Base-by-base conservation (phyloP, 2,113 vertebrate species). In the Gymnocephalus cernua region DNA sequence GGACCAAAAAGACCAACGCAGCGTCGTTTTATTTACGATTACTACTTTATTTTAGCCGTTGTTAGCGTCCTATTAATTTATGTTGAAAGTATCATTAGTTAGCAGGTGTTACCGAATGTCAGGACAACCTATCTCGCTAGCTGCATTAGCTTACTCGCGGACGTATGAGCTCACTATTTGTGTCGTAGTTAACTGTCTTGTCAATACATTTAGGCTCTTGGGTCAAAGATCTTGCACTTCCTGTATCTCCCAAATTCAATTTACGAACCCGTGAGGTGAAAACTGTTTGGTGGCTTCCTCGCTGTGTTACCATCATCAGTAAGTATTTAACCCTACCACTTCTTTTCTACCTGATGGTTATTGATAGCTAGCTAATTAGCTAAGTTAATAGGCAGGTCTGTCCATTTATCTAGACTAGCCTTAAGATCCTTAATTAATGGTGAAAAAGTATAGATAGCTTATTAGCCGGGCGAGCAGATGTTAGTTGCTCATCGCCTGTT, bases 151-250 rank as follows among this genome's bases (percentile, higher is more conserved):
- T 41, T 11, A 11, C 38, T 11, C 38, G 10, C 3, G 32, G 32
- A 32, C 32, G 32, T 32, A 32, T 32, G 32, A 32, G 32, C 13
- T 48, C 4, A 1, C n/a, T 19, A 4, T 14, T 12, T 6, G 19
- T 3, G 4, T 25, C 3, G 1, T 0, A 11, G 56, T 9, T 27
- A 47, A 59, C 8, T 50, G 29, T 85, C 85, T 79, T 84, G 75
- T 38, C 12, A 0, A 0, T 8, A 18, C 9, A 6, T 63, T 10
- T 65, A 1, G 4, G 0, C 6, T 76, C 44, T 76, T 53, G 45
- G 61, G 7, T 32, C 1, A 29, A 32, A 54, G 14, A 4, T 74
- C 11, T 69, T n/a, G 13, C 3, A 29, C 67, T 79, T 80, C 84
- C 69, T 19, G 7, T 23, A 11, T 57, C 29, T 76, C 27, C 12